phyloP scores from a whole-genome alignment of 2,113 vertebrate genomes.

The Esox niger region DNA sequence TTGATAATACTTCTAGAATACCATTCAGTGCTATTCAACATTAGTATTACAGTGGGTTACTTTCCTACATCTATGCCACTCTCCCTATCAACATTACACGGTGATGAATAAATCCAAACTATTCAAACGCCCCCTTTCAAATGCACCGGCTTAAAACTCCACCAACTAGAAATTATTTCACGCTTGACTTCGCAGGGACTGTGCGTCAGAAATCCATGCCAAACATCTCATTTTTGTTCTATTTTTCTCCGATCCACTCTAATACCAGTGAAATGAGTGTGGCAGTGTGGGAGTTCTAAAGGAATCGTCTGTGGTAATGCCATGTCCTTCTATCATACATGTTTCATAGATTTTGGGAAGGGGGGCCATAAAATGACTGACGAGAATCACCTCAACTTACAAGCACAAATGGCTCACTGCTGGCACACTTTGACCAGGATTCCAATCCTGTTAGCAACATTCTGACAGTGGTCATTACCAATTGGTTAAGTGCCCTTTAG shows the following conservation, averaged over 20 bases:
- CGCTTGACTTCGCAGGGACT: neutral
- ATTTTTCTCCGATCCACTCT: neutral
- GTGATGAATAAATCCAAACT: too few species aligned
- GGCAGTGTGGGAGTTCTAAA: slow-evolving; percentile 16
- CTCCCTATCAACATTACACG: neutral
- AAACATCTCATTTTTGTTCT: neutral
- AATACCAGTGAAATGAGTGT: slow-evolving; percentile 40
- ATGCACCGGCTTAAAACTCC: neutral
- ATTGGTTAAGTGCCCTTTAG: too few species aligned
- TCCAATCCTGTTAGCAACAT: too few species aligned
- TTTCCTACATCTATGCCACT: neutral
- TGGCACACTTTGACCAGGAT: too few species aligned
- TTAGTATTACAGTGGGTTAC: neutral
- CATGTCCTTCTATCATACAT: neutral
- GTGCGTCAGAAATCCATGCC: neutral
- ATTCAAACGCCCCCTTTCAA: neutral
- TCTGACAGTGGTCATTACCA: too few species aligned
- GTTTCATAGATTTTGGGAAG: neutral
- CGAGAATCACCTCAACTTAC: slow-evolving; percentile 1
- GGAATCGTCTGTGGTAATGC: slow-evolving; percentile 7
- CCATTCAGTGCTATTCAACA: too few species aligned
- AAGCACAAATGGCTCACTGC: too few species aligned
- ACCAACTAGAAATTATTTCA: neutral
- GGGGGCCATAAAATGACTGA: too few species aligned
- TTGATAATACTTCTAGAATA: too few species aligned